Evolutionary conservation across 2,113 vertebrate genomes (phyloP).

Genomic region (Shinisaurus crocodilurus): DNA sequence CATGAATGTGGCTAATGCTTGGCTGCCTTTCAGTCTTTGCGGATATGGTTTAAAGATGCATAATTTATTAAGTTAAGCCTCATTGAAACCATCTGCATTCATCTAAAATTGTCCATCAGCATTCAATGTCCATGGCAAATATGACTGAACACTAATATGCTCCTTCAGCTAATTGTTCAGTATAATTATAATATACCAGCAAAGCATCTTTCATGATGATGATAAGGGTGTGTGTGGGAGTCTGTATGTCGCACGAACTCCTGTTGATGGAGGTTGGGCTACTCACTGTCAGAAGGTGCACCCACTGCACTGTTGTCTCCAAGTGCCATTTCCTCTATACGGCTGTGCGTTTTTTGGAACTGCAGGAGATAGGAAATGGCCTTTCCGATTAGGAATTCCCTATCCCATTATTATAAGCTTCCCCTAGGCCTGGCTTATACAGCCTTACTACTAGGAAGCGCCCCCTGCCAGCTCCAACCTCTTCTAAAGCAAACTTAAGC

Average conservation of each 20-base stretch:
- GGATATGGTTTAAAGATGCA: conserved; percentile 53
- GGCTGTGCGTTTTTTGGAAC: background rate
- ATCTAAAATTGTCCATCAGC: conserved; percentile 59
- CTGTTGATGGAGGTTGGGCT: background rate
- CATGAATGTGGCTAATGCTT: conserved; percentile 70
- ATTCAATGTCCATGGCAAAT: conserved; percentile 68
- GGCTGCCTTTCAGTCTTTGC: conserved; percentile 81
- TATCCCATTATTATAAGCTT: background rate
- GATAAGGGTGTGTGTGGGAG: background rate
- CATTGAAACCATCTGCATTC: conserved; percentile 78
- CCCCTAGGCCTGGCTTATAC: background rate
- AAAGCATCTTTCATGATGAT: background rate
- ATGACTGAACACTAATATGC: conserved; percentile 37
- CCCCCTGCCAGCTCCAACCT: background rate
- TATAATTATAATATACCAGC: background rate
- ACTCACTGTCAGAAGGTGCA: background rate
- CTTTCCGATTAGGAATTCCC: background rate
- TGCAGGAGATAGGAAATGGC: background rate
- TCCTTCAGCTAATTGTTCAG: background rate
- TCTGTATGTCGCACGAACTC: background rate
- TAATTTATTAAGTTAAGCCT: conserved; percentile 66
- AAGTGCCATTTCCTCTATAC: background rate
- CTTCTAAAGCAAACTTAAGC: background rate
- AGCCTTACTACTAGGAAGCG: background rate
- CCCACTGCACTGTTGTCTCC: background rate